Evolutionary conservation across 2,113 vertebrate species (phyloP), one percentile per base, ranked within the genome.

Genomic region (Scytalopus superciliaris): DNA sequence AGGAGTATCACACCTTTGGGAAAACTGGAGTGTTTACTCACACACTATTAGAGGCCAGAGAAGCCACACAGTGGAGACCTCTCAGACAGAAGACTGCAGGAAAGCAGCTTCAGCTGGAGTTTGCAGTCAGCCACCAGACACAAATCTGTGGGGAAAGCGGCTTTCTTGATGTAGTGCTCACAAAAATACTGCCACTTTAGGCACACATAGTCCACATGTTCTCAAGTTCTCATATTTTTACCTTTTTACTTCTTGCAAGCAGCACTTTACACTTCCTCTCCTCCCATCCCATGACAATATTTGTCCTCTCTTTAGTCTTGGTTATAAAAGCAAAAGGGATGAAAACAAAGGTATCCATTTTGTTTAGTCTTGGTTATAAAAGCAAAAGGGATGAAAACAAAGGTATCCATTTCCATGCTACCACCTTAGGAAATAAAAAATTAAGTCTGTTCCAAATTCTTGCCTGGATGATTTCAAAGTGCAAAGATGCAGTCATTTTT

Each of bases 21-120:
- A 74, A 77, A 90, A 93, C 23, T 2, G 21, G 35, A n/a, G 27
- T 52, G 42, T 64, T 90, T 77, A 55, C 40, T 78, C 52, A 81
- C 1, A 18, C 47, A 4, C n/a, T 52, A 25, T 60, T 81, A 84
- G 80, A 87, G 0, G 3, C 47, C 73, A 60, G 80, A 70, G 86
- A 84, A 94, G 47, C 60, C 83, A 72, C 86, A 75, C 60, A 89
- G 89, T 86, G 95, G 94, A 95, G 89, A 67, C 44, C 37, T 89
- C 60, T 94, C 93, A 92, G 76, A 42, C 3, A 0, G 19, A 45
- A 0, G 3, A 30, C 75, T 69, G 47, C 45, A 90, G 79, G 83
- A 78, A 95, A 93, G 89, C 73, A 92, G 39, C 76, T 89, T 96
- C 93, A 94, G 60, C 85, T 92, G 86, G 39, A 90, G 44, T 64